Evolutionary conservation across 2,888 invertebrate genomes (phyloP).

Genomic region (Deroplatys truncata): DNA sequence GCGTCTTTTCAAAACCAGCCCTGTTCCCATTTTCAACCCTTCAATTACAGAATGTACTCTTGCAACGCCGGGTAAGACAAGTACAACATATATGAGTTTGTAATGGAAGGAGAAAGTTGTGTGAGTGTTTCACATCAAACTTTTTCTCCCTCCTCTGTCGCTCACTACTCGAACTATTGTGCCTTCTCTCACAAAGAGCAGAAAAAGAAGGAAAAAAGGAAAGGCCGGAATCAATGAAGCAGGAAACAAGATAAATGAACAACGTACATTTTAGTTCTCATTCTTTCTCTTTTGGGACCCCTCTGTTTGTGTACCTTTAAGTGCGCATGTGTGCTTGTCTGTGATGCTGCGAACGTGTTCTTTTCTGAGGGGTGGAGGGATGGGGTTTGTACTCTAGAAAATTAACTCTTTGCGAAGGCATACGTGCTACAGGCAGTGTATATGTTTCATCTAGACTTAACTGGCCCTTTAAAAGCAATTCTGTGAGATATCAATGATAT

Average conservation of each 20-base stretch:
- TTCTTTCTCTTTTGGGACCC: background rate
- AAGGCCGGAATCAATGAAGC: constrained; percentile 11
- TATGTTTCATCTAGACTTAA: no score
- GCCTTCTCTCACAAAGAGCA: background rate
- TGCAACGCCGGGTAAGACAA: no score
- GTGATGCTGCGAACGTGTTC: background rate
- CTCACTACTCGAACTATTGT: background rate
- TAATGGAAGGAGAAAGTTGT: no score
- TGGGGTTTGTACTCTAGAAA: background rate
- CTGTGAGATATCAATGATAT: no score
- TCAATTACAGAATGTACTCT: no score
- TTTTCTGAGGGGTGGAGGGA: background rate
- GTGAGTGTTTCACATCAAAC: no score
- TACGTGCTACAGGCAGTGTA: no score
- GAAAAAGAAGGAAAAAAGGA: background rate
- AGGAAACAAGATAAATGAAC: constrained; percentile 17
- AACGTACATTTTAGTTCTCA: constrained; percentile 10
- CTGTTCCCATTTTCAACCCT: no score
- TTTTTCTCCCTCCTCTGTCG: background rate
- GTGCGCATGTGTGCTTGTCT: background rate
- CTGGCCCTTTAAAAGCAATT: no score
- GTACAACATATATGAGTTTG: no score
- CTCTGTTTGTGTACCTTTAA: background rate
- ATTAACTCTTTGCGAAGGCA: background rate
- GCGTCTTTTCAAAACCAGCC: no score